These are phyloP conservation scores for Trematomus bernacchii DNA, from an alignment of 2,797 vertebrate species.

Conservation along the genomic window DNA sequence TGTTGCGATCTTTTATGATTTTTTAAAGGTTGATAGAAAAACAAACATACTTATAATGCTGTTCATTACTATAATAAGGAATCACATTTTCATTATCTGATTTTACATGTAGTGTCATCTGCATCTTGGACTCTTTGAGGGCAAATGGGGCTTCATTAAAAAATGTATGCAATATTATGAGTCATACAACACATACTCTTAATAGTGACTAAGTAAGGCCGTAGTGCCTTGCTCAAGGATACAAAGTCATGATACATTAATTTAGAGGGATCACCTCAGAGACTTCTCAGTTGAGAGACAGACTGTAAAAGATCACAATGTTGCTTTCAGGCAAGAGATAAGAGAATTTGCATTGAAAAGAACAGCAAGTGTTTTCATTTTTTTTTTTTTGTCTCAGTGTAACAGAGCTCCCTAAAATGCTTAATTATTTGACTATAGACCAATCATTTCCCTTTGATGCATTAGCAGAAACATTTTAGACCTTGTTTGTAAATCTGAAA, in stretches of 20 bases:
- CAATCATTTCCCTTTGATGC: slow-evolving; percentile 42
- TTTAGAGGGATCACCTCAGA: slow-evolving; percentile 10
- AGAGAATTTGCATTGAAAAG: slow-evolving; percentile 13
- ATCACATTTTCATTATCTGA: no score
- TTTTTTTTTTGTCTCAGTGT: slow-evolving; percentile 29
- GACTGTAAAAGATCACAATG: slow-evolving; percentile 13
- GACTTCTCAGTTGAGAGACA: slow-evolving; percentile 12
- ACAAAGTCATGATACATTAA: not conserved
- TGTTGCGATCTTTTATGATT: not conserved
- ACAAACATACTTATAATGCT: not conserved
- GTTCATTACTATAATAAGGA: no score
- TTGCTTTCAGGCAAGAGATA: slow-evolving; percentile 4
- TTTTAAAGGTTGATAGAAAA: not conserved
- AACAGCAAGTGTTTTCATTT: slow-evolving; percentile 28
- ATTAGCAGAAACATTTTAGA: slow-evolving; percentile 23
- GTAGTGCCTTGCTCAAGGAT: slow-evolving; percentile 12
- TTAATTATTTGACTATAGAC: slow-evolving; percentile 35
- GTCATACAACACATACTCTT: not conserved
- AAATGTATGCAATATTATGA: not conserved
- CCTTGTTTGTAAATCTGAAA: not conserved
- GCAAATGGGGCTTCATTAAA: not conserved
- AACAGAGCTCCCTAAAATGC: slow-evolving; percentile 21
- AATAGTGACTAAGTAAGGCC: not conserved
- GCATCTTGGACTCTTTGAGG: not conserved
- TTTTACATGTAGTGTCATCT: not conserved